Percentiles rank a stretch among this genome's conserved stretches.
phyloP scores from a whole-genome alignment of 2,888 invertebrate species.

The Philereme transversata region DNA sequence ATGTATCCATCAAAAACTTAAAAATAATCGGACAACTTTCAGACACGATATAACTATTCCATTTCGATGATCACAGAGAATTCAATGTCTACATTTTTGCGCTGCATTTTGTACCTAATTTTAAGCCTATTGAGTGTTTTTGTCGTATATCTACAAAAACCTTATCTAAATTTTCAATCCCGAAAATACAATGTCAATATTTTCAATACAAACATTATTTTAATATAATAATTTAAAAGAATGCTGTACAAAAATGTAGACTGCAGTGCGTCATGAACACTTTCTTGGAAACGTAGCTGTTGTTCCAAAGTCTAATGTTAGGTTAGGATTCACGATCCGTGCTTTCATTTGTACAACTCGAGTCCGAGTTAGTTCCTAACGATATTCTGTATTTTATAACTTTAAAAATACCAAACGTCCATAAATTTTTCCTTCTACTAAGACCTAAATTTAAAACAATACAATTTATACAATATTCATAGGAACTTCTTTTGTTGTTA shows the following conservation, averaged over 20 bases:
- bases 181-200: conserved; percentile 64
- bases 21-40: conserved; percentile 72
- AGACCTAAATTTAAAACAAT: conserved; percentile 83
- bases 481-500: conserved; percentile 84
- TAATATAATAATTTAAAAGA: conserved; percentile 42
- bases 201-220: conserved; percentile 54
- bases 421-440: conserved; percentile 83
- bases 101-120: conserved; percentile 46
- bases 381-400: conserved; percentile 76
- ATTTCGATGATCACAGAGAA: conserved; percentile 79
- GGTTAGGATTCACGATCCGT: conserved; percentile 83
- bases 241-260: conserved; percentile 54
- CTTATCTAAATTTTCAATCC: conserved; percentile 55
- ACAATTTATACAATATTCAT: conserved; percentile 83
- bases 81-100: conserved; percentile 53
- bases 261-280: conserved; percentile 69
- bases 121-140: conserved; percentile 47
- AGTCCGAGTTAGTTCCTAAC: conserved; percentile 67
- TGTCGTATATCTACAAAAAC: conserved; percentile 54
- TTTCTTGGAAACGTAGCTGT: conserved; percentile 82
- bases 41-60: conserved; percentile 76
- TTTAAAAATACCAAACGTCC: conserved; percentile 82
- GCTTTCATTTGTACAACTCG: conserved; percentile 79
- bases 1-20: conserved; percentile 72
- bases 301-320: conserved; percentile 79